Evolutionary conservation across 2,888 invertebrate species (phyloP).

Genomic region (Serrognathus titanus): DNA sequence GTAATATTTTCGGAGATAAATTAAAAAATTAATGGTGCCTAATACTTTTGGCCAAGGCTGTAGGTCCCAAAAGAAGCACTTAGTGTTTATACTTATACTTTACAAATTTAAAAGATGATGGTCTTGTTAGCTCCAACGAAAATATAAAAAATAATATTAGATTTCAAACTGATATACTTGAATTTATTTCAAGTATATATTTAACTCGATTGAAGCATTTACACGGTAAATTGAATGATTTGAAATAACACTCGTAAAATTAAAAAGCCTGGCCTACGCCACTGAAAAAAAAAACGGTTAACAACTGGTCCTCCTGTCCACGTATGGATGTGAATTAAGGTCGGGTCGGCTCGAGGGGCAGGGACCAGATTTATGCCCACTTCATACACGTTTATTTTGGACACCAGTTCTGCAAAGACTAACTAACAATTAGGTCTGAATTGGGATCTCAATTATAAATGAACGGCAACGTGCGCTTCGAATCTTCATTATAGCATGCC

Average conservation of each 20-base stretch:
- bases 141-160: no score
- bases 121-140: no score
- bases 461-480: constrained; percentile 19
- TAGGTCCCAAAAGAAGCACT: no score
- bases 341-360: constrained; percentile 27
- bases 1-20: no score
- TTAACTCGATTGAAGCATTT: not conserved
- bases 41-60: no score
- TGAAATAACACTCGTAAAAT: not conserved
- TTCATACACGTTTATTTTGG: constrained; percentile 25
- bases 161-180: no score
- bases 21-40: no score
- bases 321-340: constrained; percentile 26
- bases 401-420: constrained; percentile 29
- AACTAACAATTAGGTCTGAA: constrained; percentile 27
- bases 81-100: no score
- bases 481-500: constrained; percentile 21
- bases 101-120: no score
- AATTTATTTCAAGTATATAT: not conserved
- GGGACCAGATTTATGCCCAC: constrained; percentile 28
- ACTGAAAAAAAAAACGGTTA: constrained; percentile 3
- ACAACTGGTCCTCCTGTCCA: constrained; percentile 8
- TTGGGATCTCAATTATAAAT: constrained; percentile 23
- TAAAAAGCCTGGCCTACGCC: not conserved
- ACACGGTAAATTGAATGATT: not conserved